Base-by-base conservation (phyloP, 2,888 invertebrate genomes). In the Biston stratarius region DNA sequence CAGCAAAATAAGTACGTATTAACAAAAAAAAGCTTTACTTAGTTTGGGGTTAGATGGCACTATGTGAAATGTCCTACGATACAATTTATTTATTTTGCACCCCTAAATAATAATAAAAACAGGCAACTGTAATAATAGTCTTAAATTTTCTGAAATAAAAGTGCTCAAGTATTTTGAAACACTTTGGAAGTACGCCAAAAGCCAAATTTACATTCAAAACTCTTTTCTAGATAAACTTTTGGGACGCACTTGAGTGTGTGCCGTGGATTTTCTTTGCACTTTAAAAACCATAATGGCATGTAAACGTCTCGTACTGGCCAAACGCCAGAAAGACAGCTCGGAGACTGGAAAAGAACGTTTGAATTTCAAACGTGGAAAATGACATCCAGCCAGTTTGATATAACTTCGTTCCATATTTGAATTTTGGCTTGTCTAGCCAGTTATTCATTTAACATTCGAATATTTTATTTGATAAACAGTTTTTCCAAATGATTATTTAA, bases 241-340 rank as follows among this genome's bases (percentile, higher is more conserved):
- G 64, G 67, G 71, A 73, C 71, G 70, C 69, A 73, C 64, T 70
- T 67, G 66, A 57, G 70, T 67, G 63, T 63, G 67, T 70, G 57
- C 53, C 47, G 48, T 52, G 33, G 15, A 48, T 11, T 64, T 64
- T 67, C 60, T 62, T 64, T 57, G 63, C 62, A 14, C 60, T 69
- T 72, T 15, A 62, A 72, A 75, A 74, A 74, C 69, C 62, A 73
- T 72, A 74, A 75, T 71, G 74, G 71, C 75, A 74, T 73, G 74
- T 67, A 62, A 62, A 62, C 67, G 67, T 73, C 68, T 64, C 58
- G 57, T 65, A 58, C 73, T 77, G 77, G 77, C 77, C 70, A 47
- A 44, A 44, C 10, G 77, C 77, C 76, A 77, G 71, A 57, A 67
- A 71, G 64, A 68, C 63, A 69, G 47, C 61, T 15, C 14, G 49